A percentile compares a stretch with the other conserved stretches of the same genome.
These are phyloP conservation scores for Frankliniella fusca DNA, from an alignment of 2,888 invertebrate genomes.

Conservation along the genomic window DNA sequence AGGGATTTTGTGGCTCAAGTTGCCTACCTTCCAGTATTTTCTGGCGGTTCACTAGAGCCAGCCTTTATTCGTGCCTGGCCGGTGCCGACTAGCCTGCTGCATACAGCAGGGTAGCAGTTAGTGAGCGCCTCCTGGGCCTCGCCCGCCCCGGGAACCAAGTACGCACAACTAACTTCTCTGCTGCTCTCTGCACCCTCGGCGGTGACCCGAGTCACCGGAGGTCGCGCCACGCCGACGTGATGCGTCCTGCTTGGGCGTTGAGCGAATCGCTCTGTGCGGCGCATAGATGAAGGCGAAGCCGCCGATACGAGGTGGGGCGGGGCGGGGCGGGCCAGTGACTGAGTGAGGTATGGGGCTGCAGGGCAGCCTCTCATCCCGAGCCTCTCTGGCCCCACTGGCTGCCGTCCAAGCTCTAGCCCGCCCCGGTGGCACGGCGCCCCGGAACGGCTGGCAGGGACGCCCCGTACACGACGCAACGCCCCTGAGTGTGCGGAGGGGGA, in stretches of 20 bases:
- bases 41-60: too few relatives aligned
- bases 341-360: not conserved
- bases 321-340: not conserved
- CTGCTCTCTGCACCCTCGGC: not conserved
- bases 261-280: not conserved
- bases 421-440: not conserved
- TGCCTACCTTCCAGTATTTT: too few relatives aligned
- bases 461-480: not conserved
- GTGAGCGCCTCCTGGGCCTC: too few relatives aligned
- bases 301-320: not conserved
- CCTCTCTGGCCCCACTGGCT: not conserved
- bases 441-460: not conserved
- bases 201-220: too few relatives aligned
- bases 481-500: not conserved
- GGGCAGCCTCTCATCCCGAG: not conserved
- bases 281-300: not conserved
- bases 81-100: too few relatives aligned
- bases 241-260: not conserved
- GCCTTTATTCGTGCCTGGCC: too few relatives aligned
- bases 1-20: too few relatives aligned
- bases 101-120: too few relatives aligned
- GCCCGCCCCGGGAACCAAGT: too few relatives aligned
- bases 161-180: too few relatives aligned
- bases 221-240: not conserved
- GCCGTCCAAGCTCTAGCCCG: not conserved